These are phyloP conservation scores for Conus canariensis DNA, from an alignment of 2,888 invertebrate species.

Conservation along the genomic window DNA sequence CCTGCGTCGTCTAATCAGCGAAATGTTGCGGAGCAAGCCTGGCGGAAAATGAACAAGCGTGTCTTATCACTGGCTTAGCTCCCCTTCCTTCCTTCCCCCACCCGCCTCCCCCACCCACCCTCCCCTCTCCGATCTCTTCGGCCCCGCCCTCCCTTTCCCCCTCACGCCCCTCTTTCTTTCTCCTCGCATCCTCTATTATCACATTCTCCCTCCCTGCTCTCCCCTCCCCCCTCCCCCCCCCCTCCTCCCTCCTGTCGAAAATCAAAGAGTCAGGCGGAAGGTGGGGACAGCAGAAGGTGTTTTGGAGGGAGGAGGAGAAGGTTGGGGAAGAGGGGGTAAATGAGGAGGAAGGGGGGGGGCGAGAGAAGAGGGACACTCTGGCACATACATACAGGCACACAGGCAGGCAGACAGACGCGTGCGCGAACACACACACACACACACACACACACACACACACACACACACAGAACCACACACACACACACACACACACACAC, in stretches of 20 bases:
- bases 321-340: no score
- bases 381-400: no score
- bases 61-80: slow-evolving; percentile 34
- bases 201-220: neutral
- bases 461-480: no score
- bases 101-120: neutral
- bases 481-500: no score
- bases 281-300: neutral
- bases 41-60: slow-evolving; percentile 33
- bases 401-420: no score
- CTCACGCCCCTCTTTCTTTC: neutral
- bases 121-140: neutral
- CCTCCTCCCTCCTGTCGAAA: neutral
- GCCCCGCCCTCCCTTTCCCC: neutral
- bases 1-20: neutral
- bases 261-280: no score
- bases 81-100: neutral
- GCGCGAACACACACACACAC: no score
- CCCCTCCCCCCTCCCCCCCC: neutral
- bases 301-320: neutral
- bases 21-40: neutral
- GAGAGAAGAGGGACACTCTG: neutral
- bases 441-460: no score
- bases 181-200: neutral
- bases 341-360: neutral